phyloP scores from a whole-genome alignment of 1,140 invertebrate species.

The Phenacoccus solenopsis region DNA sequence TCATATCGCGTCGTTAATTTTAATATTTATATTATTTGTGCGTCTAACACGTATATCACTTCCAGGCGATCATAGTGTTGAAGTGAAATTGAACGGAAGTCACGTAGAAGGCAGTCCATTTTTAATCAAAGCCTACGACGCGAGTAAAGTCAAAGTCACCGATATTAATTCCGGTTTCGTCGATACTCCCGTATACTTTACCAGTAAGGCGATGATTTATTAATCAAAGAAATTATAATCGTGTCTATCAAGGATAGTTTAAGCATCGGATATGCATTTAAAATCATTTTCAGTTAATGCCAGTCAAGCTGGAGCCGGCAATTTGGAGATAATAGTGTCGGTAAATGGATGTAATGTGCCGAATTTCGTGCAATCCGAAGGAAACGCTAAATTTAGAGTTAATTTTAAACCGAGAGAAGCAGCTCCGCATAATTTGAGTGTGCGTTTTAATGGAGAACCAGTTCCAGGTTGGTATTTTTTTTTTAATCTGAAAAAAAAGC shows the following conservation, averaged over 20 bases:
- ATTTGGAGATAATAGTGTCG: slow-evolving; percentile 94
- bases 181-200: slow-evolving; percentile 84
- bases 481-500: too few relatives aligned
- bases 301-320: slow-evolving; percentile 76
- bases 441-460: slow-evolving; percentile 91
- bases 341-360: slow-evolving; percentile 96
- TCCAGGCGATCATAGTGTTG: slow-evolving; percentile 79
- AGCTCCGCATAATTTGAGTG: slow-evolving; percentile 72
- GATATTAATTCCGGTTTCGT: slow-evolving; percentile 79
- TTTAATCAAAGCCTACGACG: slow-evolving; percentile 88
- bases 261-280: slow-evolving; percentile 25
- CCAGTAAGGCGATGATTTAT: slow-evolving; percentile 51
- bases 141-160: slow-evolving; percentile 76
- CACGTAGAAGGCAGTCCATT: slow-evolving; percentile 90
- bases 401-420: slow-evolving; percentile 94
- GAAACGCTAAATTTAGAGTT: slow-evolving; percentile 87
- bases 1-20: too few relatives aligned
- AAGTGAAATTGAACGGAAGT: slow-evolving; percentile 65
- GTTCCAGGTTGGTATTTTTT: slow-evolving; percentile 57
- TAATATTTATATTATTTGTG: neutral
- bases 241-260: too few relatives aligned
- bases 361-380: slow-evolving; percentile 95
- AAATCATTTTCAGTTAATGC: slow-evolving; percentile 74
- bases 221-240: neutral
- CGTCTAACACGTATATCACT: neutral